Percentiles rank a stretch among this genome's conserved stretches.
These are phyloP conservation scores for Sebastes hubbsi DNA, from an alignment of 2,797 vertebrate genomes.

Conservation along the genomic window DNA sequence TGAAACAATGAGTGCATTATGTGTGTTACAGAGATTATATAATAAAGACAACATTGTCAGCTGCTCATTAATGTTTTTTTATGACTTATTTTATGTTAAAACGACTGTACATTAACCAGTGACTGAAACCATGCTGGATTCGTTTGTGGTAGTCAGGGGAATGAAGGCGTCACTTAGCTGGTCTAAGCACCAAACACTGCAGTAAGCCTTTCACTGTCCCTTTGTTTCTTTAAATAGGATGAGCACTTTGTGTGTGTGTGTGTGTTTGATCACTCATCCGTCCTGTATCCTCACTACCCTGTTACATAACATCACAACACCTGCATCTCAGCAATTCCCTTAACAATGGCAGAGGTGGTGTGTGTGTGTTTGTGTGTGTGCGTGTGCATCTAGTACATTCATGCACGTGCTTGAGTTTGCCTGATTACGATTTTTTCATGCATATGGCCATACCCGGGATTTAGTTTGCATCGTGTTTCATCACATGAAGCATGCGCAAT, in stretches of 20 bases:
- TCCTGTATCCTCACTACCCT: conserved; percentile 34
- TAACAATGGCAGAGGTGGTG: conserved; percentile 23
- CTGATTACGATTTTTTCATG: conserved; percentile 10
- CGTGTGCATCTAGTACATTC: not conserved
- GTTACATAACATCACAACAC: conserved; percentile 64
- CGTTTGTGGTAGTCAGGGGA: conserved; percentile 25
- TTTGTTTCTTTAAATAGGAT: conserved; percentile 57
- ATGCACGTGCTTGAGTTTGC: not conserved
- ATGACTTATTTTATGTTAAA: not conserved
- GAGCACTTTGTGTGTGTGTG: conserved; percentile 27
- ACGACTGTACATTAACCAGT: not conserved
- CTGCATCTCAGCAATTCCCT: conserved; percentile 43
- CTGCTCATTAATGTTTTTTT: not conserved
- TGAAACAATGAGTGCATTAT: not conserved
- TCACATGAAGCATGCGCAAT: not conserved
- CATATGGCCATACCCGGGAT: not conserved
- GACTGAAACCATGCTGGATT: not conserved
- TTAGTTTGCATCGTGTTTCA: not conserved
- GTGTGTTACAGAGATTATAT: not conserved
- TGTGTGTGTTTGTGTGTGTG: not conserved
- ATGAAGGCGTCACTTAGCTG: conserved; percentile 2
- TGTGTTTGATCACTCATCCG: conserved; percentile 47
- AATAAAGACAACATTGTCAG: not conserved
- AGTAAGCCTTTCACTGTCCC: conserved; percentile 2
- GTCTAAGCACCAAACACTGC: conserved; percentile 7